Conservation (phyloP, 2,888 invertebrate species). For the Cartodere bifasciata region DNA sequence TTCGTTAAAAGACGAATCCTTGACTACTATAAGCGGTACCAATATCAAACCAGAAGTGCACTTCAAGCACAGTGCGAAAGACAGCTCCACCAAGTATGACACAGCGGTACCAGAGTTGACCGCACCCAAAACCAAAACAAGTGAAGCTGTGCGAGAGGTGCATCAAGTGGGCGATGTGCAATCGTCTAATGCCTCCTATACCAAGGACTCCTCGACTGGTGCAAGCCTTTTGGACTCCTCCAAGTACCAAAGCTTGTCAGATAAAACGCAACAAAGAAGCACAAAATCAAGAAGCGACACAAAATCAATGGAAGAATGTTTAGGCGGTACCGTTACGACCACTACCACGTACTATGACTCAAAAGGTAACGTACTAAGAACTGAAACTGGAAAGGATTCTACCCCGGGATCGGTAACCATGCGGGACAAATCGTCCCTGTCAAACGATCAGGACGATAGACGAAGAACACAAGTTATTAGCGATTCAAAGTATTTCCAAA, state of each 20-base stretch:
- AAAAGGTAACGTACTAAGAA: slow-evolving; percentile 30
- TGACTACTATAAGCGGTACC: slow-evolving; percentile 43
- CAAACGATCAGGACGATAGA: neutral
- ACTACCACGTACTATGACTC: slow-evolving; percentile 33
- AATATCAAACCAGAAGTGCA: slow-evolving; percentile 44
- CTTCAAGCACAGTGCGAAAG: slow-evolving; percentile 40
- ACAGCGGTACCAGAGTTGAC: slow-evolving; percentile 40
- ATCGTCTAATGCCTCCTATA: slow-evolving; percentile 22
- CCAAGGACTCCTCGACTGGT: slow-evolving; percentile 14
- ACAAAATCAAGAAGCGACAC: neutral
- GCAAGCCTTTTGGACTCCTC: too few species aligned
- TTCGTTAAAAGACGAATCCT: slow-evolving; percentile 37
- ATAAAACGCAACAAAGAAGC: neutral
- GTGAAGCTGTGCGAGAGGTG: slow-evolving; percentile 34
- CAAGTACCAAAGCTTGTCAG: too few species aligned
- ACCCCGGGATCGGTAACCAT: slow-evolving; percentile 10
- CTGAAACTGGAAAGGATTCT: slow-evolving; percentile 25
- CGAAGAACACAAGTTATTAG: slow-evolving; percentile 4
- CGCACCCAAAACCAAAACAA: slow-evolving; percentile 34
- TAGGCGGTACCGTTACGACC: slow-evolving; percentile 22
- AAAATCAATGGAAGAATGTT: too few species aligned
- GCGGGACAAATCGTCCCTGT: neutral
- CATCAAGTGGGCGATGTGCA: slow-evolving; percentile 31
- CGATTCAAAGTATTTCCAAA: neutral
- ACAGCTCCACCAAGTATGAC: slow-evolving; percentile 44